phyloP scores from a whole-genome alignment of 2,888 invertebrate genomes.

The Trachelus iudaicus region DNA sequence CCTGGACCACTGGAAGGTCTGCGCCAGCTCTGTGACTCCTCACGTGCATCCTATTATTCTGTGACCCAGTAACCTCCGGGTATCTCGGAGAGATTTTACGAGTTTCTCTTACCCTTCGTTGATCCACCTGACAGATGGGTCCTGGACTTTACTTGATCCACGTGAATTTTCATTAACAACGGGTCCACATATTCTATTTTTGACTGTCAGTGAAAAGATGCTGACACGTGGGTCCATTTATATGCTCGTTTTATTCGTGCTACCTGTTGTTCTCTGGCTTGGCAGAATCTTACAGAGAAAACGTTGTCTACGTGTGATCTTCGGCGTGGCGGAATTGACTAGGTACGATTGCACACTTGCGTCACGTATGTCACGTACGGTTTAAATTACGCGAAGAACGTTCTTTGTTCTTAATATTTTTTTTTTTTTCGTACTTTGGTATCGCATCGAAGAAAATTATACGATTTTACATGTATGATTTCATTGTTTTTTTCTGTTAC shows the following conservation, averaged over 20 bases:
- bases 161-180: neutral
- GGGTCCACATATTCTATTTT: slow-evolving; percentile 6
- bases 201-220: slow-evolving; percentile 19
- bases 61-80: slow-evolving; percentile 40
- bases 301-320: slow-evolving; percentile 26
- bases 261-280: slow-evolving; percentile 40
- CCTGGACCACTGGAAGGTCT: neutral
- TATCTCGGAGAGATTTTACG: slow-evolving; percentile 7
- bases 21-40: slow-evolving; percentile 22
- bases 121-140: neutral
- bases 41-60: slow-evolving; percentile 42
- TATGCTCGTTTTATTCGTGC: slow-evolving; percentile 31
- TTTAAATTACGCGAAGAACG: neutral
- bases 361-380: neutral
- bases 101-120: neutral
- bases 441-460: neutral
- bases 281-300: slow-evolving; percentile 29
- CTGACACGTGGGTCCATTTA: slow-evolving; percentile 36
- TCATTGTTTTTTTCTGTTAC: neutral
- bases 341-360: slow-evolving; percentile 30
- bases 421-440: neutral
- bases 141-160: neutral
- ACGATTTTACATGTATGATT: neutral
- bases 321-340: slow-evolving; percentile 22
- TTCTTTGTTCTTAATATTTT: neutral